Evolutionary conservation across 2,888 invertebrate species (phyloP), one percentile per base, ranked within the genome.

Genomic region (Laothoe populi): DNA sequence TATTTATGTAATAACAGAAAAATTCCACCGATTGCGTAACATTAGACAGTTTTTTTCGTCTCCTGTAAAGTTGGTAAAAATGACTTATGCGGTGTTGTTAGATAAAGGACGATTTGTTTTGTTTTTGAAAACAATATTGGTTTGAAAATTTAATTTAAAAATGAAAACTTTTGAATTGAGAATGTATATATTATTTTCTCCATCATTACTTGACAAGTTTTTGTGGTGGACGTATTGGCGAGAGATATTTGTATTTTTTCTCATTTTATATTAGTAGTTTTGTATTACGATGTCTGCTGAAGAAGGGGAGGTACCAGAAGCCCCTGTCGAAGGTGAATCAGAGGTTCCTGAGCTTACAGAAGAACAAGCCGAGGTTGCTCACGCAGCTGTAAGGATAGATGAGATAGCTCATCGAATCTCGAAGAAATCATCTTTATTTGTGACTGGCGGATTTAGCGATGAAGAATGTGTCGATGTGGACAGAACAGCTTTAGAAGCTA

Each of bases 401-500:
- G 82, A 84, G 45, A 49, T 76, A 0, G 64, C 68, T 4, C 65
- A 65, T 57, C 77, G 69, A 57, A 64, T 71, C 38, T 78, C 81
- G 10, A 77, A 67, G 64, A 82, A 74, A 67, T 75, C 77, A 13
- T 79, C 79, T 21, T 49, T 66, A 31, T 69, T 65, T 59, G 67
- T 67, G 4, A 63, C 66, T 16, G 46, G 64, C 13, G 59, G 61
- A 10, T 67, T 66, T 5, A 65, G 66, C 13, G 73, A 70, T 21
- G 63, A 71, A 19, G 79, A 82, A 44, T 67, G 74, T 1, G 78
- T 86, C 8, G 82, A 86, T 8, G 81, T 92, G 11, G 92, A 92
- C 62, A 79, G 89, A 64, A 86, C 89, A 5, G 85, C 90, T 16
- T 74, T 92, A 38, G 89, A 90, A 70, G 87, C 85, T 4, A 92